phyloP scores from a whole-genome alignment of 2,797 vertebrate genomes.

The Loriculus beryllinus region DNA sequence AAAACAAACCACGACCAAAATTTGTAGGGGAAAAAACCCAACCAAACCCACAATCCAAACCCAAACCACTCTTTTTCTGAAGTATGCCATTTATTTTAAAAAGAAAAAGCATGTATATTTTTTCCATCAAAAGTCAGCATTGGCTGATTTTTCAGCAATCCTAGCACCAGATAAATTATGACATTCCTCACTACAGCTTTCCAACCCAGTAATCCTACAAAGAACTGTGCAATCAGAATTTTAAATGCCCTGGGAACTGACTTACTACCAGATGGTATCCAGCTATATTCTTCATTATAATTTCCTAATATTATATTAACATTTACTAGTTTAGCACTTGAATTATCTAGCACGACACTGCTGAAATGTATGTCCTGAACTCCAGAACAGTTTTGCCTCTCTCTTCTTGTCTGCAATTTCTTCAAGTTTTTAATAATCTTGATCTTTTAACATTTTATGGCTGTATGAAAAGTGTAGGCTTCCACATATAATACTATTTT shows the following conservation, averaged over 20 bases:
- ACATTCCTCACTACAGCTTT: conserved; percentile 23
- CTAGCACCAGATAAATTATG: conserved; percentile 6
- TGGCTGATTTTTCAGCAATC: background rate
- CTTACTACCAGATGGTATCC: conserved; percentile 51
- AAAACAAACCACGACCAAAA: rapidly evolving
- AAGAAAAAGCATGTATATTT: background rate
- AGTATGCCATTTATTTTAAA: background rate
- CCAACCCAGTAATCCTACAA: conserved; percentile 32
- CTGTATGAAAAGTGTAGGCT: background rate
- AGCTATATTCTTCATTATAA: conserved; percentile 48
- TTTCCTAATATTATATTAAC: conserved; percentile 56
- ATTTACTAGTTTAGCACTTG: conserved; percentile 41
- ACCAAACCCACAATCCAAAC: background rate
- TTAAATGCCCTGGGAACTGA: conserved; percentile 39
- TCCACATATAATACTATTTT: background rate
- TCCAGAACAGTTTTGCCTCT: background rate
- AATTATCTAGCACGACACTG: background rate
- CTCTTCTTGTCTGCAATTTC: background rate
- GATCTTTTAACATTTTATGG: background rate
- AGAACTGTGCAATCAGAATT: conserved; percentile 38
- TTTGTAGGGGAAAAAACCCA: background rate
- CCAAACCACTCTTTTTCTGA: background rate
- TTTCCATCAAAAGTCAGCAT: background rate
- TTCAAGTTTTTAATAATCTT: conserved; percentile 13
- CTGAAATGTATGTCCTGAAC: conserved; percentile 26